Evolutionary conservation across 2,797 vertebrate genomes (phyloP).

Genomic region (Centroberyx gerrardi): DNA sequence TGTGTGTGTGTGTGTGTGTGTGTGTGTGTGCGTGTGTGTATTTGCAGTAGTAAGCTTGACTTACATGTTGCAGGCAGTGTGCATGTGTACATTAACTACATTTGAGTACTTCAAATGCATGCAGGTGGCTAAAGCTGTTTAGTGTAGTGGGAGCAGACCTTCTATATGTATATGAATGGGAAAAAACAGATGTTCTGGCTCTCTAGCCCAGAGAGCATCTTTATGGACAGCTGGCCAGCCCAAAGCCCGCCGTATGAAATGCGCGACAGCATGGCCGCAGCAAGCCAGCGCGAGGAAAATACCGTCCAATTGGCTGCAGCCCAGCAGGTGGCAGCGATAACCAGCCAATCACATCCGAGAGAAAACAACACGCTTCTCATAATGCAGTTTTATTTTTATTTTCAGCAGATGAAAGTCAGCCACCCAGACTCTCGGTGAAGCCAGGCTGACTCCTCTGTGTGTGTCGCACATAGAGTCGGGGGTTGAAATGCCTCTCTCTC

Average conservation of each 20-base stretch:
- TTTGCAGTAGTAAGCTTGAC: too few relatives aligned
- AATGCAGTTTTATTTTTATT: background rate
- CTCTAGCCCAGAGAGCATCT: background rate
- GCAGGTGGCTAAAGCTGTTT: background rate
- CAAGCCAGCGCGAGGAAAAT: constrained; percentile 11
- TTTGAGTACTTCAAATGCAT: background rate
- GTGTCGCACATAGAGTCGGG: background rate
- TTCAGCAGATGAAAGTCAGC: background rate
- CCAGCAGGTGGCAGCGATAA: background rate
- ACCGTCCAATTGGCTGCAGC: constrained; percentile 1
- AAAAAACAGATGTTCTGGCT: constrained; percentile 6
- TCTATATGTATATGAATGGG: background rate
- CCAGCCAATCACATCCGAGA: background rate
- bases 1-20: constrained; percentile 23
- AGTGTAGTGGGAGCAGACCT: background rate
- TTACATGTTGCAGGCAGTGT: too few relatives aligned
- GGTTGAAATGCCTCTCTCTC: constrained; percentile 12
- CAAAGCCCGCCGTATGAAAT: background rate
- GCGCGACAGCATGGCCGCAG: background rate
- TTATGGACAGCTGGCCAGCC: constrained; percentile 18
- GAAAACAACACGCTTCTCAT: background rate
- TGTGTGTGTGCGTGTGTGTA: constrained; percentile 4
- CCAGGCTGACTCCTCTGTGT: background rate
- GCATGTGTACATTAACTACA: too few relatives aligned
- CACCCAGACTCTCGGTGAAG: too few relatives aligned